phyloP scores from a whole-genome alignment of 2,888 invertebrate species.

The Melieria picta region DNA sequence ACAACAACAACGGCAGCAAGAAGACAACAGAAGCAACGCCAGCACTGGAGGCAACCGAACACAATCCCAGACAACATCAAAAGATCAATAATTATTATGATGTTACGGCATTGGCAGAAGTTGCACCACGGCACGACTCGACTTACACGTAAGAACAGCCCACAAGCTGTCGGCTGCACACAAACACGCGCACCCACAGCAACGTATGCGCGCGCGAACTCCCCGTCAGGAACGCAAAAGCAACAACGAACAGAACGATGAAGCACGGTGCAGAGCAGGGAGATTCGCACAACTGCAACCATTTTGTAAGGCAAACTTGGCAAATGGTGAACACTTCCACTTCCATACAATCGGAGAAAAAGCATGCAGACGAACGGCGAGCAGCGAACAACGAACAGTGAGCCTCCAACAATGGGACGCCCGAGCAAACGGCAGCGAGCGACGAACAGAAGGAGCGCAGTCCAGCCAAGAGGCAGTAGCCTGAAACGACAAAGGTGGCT shows the following conservation, averaged over 20 bases:
- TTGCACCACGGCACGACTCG: background rate
- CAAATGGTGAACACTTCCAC: constrained; percentile 18
- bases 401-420: background rate
- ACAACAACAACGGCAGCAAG: background rate
- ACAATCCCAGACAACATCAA: constrained; percentile 51
- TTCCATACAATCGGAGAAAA: constrained; percentile 43
- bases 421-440: background rate
- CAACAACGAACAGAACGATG: background rate
- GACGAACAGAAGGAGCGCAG: background rate
- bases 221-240: background rate
- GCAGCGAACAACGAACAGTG: background rate
- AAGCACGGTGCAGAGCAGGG: constrained; percentile 3
- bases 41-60: background rate
- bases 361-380: background rate
- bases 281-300: constrained; percentile 55
- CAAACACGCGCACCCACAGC: constrained; percentile 35
- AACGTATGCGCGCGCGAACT: constrained; percentile 26
- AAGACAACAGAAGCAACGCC: background rate
- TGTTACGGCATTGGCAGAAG: constrained; percentile 30
- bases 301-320: constrained; percentile 53
- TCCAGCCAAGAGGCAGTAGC: too few species aligned
- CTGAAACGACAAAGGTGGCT: too few species aligned
- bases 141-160: background rate
- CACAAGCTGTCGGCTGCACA: constrained; percentile 8
- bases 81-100: constrained; percentile 58